Conservation (phyloP, 2,113 vertebrate species). For the Tychaedon coryphoeus region DNA sequence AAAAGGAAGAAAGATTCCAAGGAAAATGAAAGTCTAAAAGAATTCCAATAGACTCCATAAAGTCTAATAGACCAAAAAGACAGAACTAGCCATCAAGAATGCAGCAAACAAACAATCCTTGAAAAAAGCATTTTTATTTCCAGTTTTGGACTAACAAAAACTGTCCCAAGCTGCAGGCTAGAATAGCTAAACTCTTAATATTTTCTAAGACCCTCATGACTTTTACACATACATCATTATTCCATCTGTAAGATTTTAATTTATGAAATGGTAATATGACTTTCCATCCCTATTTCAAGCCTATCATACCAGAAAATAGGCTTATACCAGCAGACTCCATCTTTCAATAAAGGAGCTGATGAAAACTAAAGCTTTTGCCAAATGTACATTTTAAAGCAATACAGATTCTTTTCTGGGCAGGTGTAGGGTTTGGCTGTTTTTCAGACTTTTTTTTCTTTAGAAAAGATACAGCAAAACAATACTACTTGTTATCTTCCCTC, state of each 20-base stretch:
- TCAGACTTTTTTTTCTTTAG: neutral
- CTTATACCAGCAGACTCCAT: neutral
- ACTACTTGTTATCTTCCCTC: neutral
- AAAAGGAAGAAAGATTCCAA: neutral
- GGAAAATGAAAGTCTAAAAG: neutral
- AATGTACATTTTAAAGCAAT: neutral
- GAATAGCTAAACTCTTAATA: neutral
- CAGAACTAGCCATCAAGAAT: neutral
- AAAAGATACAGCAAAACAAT: neutral
- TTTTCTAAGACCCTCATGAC: neutral
- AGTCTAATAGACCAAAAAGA: neutral
- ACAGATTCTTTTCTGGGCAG: neutral
- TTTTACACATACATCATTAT: neutral
- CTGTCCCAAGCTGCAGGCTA: neutral
- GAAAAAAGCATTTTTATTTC: neutral
- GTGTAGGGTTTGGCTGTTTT: neutral
- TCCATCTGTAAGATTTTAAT: neutral
- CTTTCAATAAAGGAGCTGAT: neutral
- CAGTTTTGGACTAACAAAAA: neutral
- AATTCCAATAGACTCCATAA: neutral
- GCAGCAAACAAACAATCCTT: neutral
- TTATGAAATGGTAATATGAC: neutral
- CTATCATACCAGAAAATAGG: neutral
- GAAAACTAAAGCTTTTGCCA: neutral
- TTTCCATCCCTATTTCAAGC: neutral